Evolutionary conservation across 2,113 vertebrate species (phyloP).

Genomic region (Phyllostomus discolor): DNA sequence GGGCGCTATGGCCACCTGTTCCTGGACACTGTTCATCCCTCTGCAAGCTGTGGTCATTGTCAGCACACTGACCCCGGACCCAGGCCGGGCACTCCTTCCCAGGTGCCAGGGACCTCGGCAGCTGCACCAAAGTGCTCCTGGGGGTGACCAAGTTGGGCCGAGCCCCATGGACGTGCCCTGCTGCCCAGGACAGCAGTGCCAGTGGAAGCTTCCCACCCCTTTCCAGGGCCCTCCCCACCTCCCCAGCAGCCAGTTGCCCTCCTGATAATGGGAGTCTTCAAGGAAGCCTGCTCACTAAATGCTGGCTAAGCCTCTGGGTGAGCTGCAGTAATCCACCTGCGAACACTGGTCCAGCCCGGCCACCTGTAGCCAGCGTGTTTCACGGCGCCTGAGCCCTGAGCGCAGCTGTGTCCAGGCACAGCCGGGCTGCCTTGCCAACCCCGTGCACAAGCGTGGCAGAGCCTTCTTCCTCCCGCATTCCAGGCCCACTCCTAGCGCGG

Average conservation of each 20-base stretch:
- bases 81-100: neutral
- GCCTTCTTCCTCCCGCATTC: neutral
- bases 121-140: neutral
- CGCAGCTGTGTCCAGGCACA: neutral
- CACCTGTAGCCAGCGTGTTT: neutral
- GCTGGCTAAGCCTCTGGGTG: neutral
- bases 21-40: neutral
- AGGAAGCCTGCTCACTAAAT: neutral
- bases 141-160: neutral
- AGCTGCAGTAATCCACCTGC: neutral
- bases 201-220: neutral
- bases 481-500: neutral
- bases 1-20: neutral
- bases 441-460: constrained; percentile 16
- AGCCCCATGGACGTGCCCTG: neutral
- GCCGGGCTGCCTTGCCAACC: constrained; percentile 52
- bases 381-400: neutral
- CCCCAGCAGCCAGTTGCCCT: neutral
- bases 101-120: neutral
- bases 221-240: neutral
- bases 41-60: neutral
- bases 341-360: neutral
- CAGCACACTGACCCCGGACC: neutral
- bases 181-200: neutral
- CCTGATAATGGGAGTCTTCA: neutral